A percentile compares a stretch with the other conserved stretches of the same genome.
These are phyloP conservation scores for Drosophila conformis DNA, from an alignment of 2,888 invertebrate genomes.

Conservation along the genomic window DNA sequence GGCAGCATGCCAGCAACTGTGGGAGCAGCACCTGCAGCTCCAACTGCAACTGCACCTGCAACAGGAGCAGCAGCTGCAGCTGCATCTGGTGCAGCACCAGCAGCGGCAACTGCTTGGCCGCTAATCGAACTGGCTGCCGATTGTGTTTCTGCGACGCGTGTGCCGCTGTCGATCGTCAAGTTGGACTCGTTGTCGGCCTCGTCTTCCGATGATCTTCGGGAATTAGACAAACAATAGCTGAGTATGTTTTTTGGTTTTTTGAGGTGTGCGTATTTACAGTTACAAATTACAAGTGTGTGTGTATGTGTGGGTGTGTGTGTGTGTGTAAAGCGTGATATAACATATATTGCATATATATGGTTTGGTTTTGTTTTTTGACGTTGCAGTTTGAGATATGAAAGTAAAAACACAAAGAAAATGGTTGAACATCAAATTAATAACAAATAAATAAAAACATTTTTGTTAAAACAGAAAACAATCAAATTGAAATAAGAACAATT, in stretches of 20 bases:
- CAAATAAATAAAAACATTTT: conserved; percentile 20
- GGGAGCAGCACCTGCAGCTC: conserved; percentile 32
- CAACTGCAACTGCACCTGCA: conserved; percentile 18
- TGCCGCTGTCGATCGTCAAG: conserved; percentile 82
- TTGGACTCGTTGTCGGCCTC: conserved; percentile 84
- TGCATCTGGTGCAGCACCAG: conserved; percentile 13
- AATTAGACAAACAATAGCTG: conserved; percentile 84
- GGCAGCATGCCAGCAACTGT: conserved; percentile 35
- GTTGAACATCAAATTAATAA: conserved; percentile 57
- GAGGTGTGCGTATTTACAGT: conserved; percentile 28
- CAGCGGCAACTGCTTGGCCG: conserved; percentile 48
- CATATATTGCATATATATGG: conserved; percentile 44
- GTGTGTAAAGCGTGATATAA: conserved; percentile 41
- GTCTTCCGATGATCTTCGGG: conserved; percentile 85
- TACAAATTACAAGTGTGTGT: conserved; percentile 37
- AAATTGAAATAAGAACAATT: conserved; percentile 18
- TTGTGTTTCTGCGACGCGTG: conserved; percentile 80
- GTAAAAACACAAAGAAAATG: conserved; percentile 62
- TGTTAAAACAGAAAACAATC: conserved; percentile 22
- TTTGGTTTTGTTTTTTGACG: conserved; percentile 28
- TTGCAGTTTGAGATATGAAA: conserved; percentile 69
- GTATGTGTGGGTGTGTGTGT: conserved; percentile 7
- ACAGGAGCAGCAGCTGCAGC: conserved; percentile 36
- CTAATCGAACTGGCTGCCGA: conserved; percentile 80
- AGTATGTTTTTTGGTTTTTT: conserved; percentile 56